A percentile compares a stretch with the other conserved stretches of the same genome.
These are phyloP conservation scores for Tadarida brasiliensis DNA, from an alignment of 2,797 vertebrate species.

Conservation along the genomic window DNA sequence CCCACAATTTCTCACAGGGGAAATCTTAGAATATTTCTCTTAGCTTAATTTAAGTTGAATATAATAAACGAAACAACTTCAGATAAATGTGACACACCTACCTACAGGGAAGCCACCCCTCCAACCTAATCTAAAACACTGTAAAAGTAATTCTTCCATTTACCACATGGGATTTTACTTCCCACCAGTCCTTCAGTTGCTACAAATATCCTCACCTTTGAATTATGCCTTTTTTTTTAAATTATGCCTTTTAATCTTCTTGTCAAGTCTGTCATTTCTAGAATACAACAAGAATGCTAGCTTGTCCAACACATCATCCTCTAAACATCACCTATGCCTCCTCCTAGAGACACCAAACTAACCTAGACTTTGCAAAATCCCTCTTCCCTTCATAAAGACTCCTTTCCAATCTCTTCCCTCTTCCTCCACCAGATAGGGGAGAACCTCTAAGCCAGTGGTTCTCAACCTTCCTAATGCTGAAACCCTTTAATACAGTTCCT, in stretches of 20 bases:
- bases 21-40: neutral
- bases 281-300: neutral
- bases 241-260: neutral
- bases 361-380: neutral
- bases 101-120: neutral
- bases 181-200: neutral
- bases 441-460: neutral
- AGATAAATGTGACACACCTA: neutral
- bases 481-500: too few relatives aligned
- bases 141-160: neutral
- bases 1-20: neutral
- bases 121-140: neutral
- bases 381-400: neutral
- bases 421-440: neutral
- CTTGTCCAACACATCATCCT: neutral
- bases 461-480: too few relatives aligned
- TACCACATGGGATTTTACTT: neutral
- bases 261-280: neutral
- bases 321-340: neutral
- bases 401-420: neutral
- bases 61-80: neutral
- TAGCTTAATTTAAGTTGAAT: neutral
- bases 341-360: neutral
- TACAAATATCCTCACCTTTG: neutral
- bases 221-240: neutral